Evolutionary conservation across 2,888 invertebrate genomes (phyloP).

Genomic region (Baronia brevicornis): DNA sequence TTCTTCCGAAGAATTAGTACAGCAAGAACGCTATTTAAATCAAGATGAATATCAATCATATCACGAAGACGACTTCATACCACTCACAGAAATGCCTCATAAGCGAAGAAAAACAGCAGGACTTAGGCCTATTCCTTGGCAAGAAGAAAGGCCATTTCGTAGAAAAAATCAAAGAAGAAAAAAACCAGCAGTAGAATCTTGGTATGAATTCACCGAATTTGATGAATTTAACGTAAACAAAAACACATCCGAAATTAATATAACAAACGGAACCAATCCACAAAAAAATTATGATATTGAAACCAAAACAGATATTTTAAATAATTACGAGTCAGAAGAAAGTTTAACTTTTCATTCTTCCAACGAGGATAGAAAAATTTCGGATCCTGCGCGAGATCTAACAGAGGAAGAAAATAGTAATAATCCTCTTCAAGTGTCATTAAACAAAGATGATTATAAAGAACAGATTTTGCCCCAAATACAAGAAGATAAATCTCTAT

Average conservation of each 20-base stretch:
- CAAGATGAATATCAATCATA: conserved; percentile 23
- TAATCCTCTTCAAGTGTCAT: conserved; percentile 9
- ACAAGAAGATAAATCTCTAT: conserved; percentile 41
- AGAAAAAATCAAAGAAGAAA: conserved; percentile 51
- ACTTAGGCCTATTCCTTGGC: too few relatives aligned
- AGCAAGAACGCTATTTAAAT: conserved; percentile 36
- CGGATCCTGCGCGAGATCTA: conserved; percentile 13
- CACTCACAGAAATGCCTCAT: conserved; percentile 35
- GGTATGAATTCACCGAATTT: conserved; percentile 43
- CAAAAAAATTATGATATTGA: conserved; percentile 12
- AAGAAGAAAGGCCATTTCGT: conserved; percentile 38
- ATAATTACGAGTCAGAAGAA: conserved; percentile 10
- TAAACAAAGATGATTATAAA: conserved; percentile 8
- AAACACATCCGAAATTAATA: conserved; percentile 19
- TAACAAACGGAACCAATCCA: conserved; percentile 13
- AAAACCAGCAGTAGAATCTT: conserved; percentile 33
- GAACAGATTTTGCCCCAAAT: conserved; percentile 13
- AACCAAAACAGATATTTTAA: conserved; percentile 7
- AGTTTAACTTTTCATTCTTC: conserved; percentile 8
- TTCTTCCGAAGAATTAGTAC: conserved; percentile 31
- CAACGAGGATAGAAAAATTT: conserved; percentile 11
- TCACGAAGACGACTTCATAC: conserved; percentile 31
- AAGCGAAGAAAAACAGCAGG: conserved; percentile 50
- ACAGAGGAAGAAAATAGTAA: conserved; percentile 15
- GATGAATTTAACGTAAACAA: conserved; percentile 23